phyloP scores from a whole-genome alignment of 2,113 vertebrate genomes.

The Cercopithecus mona region DNA sequence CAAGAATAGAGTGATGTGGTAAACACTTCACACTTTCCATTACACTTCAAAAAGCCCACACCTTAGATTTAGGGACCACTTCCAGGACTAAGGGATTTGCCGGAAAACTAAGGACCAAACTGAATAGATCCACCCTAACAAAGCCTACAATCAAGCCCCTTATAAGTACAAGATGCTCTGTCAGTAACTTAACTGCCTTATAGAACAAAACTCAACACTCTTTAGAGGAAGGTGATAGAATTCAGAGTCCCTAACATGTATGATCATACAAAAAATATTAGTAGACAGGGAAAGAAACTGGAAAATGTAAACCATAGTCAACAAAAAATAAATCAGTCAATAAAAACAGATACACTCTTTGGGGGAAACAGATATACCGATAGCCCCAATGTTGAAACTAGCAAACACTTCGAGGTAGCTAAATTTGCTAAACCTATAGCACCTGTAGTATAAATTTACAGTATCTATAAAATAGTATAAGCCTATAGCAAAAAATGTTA shows the following conservation, averaged over 20 bases:
- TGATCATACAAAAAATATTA: background rate
- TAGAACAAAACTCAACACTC: background rate
- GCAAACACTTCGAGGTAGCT: slow-evolving; percentile 14
- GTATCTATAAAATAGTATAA: background rate
- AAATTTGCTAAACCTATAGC: background rate
- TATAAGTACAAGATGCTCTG: background rate
- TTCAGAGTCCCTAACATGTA: background rate
- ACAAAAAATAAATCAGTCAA: background rate
- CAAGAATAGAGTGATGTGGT: background rate
- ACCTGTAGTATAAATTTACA: background rate
- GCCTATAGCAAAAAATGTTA: background rate
- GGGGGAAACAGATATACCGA: background rate
- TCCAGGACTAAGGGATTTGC: background rate
- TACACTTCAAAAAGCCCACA: background rate
- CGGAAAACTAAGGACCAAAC: background rate
- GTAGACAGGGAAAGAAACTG: background rate
- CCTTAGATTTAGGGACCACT: background rate
- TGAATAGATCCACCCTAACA: background rate
- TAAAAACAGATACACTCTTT: background rate
- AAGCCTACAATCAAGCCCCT: background rate
- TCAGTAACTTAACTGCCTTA: background rate
- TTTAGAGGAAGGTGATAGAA: background rate
- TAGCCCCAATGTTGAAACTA: background rate
- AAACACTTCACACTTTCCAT: background rate
- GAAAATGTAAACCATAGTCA: background rate